Evolutionary conservation across 1,140 invertebrate species (phyloP).

Genomic region (Hyposmocoma kahamanoa): DNA sequence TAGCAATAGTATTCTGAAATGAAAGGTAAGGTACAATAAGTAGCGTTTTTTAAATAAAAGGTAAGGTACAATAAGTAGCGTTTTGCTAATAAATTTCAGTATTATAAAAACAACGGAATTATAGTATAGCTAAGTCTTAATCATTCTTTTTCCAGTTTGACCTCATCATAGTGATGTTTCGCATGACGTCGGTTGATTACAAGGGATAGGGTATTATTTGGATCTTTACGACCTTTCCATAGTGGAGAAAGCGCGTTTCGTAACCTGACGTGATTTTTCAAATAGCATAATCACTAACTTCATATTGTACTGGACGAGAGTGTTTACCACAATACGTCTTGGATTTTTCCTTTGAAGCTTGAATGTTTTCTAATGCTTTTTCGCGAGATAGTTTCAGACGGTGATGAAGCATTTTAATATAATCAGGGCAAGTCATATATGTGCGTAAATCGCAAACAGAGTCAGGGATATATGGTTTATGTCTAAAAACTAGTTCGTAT

Average conservation of each 20-base stretch:
- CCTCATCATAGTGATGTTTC: constrained; percentile 8
- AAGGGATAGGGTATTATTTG: background rate
- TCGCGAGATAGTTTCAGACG: constrained; percentile 1
- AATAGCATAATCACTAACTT: constrained; percentile 2
- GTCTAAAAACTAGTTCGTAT: background rate
- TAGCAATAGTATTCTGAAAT: background rate
- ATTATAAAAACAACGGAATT: background rate
- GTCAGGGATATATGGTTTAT: background rate
- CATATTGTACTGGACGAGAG: background rate
- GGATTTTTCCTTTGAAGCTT: constrained; percentile 4
- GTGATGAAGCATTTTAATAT: constrained; percentile 3
- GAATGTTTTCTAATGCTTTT: constrained; percentile 5
- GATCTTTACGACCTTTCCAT: constrained; percentile 7
- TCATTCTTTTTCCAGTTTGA: no score
- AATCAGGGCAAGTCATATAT: constrained; percentile 2
- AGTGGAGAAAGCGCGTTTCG: constrained; percentile 6
- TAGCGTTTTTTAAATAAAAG: no score
- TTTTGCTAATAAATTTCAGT: background rate
- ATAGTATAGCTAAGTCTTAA: no score
- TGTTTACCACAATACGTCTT: constrained; percentile 2
- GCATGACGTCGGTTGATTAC: constrained; percentile 5
- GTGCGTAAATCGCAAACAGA: background rate
- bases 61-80: no score
- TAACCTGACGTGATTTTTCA: constrained; percentile 5
- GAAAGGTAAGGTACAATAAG: background rate